Conservation (phyloP, 2,113 vertebrate species). For the Passer domesticus region DNA sequence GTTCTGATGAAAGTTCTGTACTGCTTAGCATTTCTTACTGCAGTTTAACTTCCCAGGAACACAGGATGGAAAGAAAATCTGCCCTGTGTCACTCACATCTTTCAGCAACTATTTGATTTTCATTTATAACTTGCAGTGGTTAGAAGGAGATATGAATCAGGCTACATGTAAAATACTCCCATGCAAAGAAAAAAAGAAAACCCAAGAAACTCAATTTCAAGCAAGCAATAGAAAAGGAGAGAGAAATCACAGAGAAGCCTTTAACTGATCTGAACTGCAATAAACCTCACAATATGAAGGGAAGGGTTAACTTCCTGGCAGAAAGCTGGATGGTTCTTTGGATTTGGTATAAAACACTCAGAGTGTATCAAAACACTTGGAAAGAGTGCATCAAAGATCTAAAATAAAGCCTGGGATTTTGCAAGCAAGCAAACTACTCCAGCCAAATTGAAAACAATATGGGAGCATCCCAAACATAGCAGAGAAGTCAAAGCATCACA, state of each 20-base stretch:
- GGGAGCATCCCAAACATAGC: not conserved
- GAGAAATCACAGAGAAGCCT: not conserved
- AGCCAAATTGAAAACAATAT: slow-evolving; percentile 9
- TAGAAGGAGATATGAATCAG: not conserved
- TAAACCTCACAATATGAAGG: not conserved
- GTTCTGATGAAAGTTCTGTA: not conserved
- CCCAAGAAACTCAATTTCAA: not conserved
- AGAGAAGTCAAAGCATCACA: not conserved
- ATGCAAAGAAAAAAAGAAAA: not conserved
- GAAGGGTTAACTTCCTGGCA: not conserved
- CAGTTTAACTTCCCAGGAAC: not conserved
- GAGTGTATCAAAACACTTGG: not conserved
- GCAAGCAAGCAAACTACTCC: not conserved
- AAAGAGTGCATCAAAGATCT: not conserved
- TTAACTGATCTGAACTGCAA: not conserved
- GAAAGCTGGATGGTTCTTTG: not conserved
- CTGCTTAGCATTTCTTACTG: not conserved
- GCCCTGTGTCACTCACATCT: not conserved
- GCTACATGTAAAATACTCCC: not conserved
- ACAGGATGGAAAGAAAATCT: not conserved
- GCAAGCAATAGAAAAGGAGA: not conserved
- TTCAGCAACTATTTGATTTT: not conserved
- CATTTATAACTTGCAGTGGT: not conserved
- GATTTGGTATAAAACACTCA: not conserved
- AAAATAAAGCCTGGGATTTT: not conserved